Evolutionary conservation across 2,113 vertebrate species (phyloP).

Genomic region (Corvus hawaiiensis): DNA sequence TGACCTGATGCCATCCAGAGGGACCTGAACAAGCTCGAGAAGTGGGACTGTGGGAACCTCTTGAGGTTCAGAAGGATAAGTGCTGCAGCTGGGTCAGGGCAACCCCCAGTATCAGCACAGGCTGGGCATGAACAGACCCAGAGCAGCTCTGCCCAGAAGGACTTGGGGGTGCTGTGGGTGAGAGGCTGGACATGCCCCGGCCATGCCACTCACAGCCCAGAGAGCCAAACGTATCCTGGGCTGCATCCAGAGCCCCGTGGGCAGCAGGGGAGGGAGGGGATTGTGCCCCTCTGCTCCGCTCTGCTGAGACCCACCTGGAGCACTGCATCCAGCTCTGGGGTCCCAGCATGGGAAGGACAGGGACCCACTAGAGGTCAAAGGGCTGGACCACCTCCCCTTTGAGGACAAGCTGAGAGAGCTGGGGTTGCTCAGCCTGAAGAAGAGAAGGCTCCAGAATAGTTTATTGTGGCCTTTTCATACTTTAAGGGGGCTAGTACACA

Average conservation of each 20-base stretch:
- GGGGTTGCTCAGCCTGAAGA: not conserved
- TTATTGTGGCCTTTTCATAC: not conserved
- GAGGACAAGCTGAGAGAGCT: not conserved
- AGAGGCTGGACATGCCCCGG: not conserved
- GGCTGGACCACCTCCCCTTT: not conserved
- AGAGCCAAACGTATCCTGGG: not conserved
- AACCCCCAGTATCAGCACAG: fast-evolving
- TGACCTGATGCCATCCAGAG: not conserved
- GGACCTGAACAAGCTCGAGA: not conserved
- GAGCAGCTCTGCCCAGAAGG: not conserved
- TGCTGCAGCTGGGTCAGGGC: fast-evolving
- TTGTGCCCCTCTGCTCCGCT: not conserved
- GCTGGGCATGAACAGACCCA: not conserved
- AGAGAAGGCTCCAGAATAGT: not conserved
- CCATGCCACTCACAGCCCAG: not conserved
- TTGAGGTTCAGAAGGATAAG: not conserved
- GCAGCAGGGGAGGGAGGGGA: not conserved
- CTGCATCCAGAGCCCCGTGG: not conserved
- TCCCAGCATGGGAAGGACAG: not conserved
- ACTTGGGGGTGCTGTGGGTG: not conserved
- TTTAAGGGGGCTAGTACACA: not conserved
- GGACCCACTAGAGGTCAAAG: not conserved
- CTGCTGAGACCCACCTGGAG: not conserved
- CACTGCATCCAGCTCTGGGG: not conserved
- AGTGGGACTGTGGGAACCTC: fast-evolving